Base-by-base conservation (phyloP, 2,888 invertebrate species). In the Amphipyra tragopoginis region DNA sequence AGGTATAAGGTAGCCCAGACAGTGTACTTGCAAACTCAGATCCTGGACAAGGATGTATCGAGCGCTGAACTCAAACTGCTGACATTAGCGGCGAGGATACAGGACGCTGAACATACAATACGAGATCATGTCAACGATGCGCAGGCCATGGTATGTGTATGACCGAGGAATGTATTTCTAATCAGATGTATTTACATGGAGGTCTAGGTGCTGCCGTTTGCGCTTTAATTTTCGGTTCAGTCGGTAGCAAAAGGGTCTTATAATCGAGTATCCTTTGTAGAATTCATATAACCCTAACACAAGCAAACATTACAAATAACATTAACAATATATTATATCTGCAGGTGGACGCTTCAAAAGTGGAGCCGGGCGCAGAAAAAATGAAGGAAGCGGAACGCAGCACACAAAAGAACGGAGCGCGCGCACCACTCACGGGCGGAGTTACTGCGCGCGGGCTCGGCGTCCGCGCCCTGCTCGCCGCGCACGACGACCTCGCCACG, bases 1-100 rank as follows among this genome's bases (percentile, higher is more conserved):
- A 90, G 91, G 92, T 98, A 98, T 90, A 98, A 98, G 92, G 96
- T 97, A 89, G 98, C 98, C 5, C 98, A 98, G 91, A 98, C 98
- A 0, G 97, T 97, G 51, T 98, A 96, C 87, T 93, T 98, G 57
- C 97, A 98, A 91, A 96, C 97, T 9, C 97, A 97, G 90, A 98
- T 98, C 83, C 93, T 98, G 51, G 97, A 97, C 86, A 97, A 97
- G 83, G 97, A 97, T 86, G 95, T 96, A 79, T 81, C 91, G 29
- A 77, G 85, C 68, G 86, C 88, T 5, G 95, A 94, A 81, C 87
- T 93, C 44, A 90, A 90, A 85, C 82, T 93, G 83, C 81, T 90
- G 68, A 89, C 93, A 76, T 80, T 93, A 75, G 90, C 92, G 29
- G 93, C 93, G 71, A 86, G 93, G 6, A 82, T 95, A 78, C 93